A percentile compares a stretch with the other conserved stretches of the same genome.
Conservation (phyloP, 2,888 invertebrate species). For the Drosophila lacicola region DNA sequence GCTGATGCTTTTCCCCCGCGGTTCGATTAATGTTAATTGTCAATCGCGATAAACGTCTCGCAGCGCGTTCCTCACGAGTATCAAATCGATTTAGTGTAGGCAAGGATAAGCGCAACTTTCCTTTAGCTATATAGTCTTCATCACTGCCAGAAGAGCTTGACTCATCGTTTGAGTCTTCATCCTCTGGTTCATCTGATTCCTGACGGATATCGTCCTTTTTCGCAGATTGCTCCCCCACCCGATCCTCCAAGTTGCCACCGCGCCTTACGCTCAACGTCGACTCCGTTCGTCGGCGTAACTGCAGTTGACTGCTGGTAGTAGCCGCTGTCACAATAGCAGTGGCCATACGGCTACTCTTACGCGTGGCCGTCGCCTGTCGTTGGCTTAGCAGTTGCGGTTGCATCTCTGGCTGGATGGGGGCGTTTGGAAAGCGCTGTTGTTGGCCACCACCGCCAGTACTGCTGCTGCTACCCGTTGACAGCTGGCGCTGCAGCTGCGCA, state of each 20-base stretch:
- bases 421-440: constrained; percentile 83
- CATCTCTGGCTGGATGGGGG: constrained; percentile 85
- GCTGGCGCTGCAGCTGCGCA: constrained; percentile 41
- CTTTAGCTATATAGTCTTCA: constrained; percentile 67
- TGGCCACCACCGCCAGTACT: constrained; percentile 45
- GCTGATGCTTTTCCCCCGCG: constrained; percentile 9
- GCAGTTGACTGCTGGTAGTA: constrained; percentile 80
- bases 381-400: constrained; percentile 56
- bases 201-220: constrained; percentile 25
- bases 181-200: constrained; percentile 24
- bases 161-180: constrained; percentile 37
- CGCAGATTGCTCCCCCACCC: constrained; percentile 83
- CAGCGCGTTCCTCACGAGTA: constrained; percentile 67
- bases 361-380: constrained; percentile 66
- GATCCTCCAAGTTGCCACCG: constrained; percentile 83
- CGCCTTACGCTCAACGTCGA: constrained; percentile 39
- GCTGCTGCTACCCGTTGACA: constrained; percentile 62
- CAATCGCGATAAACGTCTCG: constrained; percentile 55
- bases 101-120: constrained; percentile 33
- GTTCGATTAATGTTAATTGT: constrained; percentile 51
- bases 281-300: constrained; percentile 72
- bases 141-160: constrained; percentile 64
- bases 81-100: constrained; percentile 22
- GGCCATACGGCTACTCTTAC: constrained; percentile 82
- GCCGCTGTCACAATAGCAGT: constrained; percentile 83